Evolutionary conservation across 2,113 vertebrate genomes (phyloP), one percentile per base, ranked within the genome.

Genomic region (Nicator chloris): DNA sequence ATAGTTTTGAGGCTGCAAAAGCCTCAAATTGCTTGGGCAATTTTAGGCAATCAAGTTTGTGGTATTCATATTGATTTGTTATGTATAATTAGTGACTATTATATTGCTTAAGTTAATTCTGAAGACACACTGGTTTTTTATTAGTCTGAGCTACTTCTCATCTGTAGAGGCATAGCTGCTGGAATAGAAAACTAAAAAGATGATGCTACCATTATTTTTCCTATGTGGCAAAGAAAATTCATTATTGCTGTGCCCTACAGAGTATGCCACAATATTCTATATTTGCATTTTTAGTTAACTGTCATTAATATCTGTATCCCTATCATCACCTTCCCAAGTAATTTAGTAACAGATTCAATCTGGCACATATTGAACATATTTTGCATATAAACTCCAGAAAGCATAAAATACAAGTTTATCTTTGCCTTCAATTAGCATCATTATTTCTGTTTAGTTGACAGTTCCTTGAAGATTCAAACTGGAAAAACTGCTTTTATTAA

Each of bases 401-500:
- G 24, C 83, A 91, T 56, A 91, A 95, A 65, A 60, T 59, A 14
- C 22, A 79, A 68, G 33, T 49, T 88, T 85, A 35, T 91, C 22
- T 93, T 80, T 86, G 13, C 42, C 37, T 92, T 95, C 75, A 88
- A 82, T 90, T 90, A 94, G 14, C 33, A 54, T 27, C 7, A 11
- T 65, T 54, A 57, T 93, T 94, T 80, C 40, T 88, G 39, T 80
- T 93, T 82, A 86, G 33, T 35, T 96, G 28, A 79, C 16, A 6
- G 30, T 45, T 90, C 54, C 54, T 77, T 44, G 56, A 94, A 45
- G 28, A 85, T 75, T 90, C 49, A 88, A 81, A 90, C 9, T 37
- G 40, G 91, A 53, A 71, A 64, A 95, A 88, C 49, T 88, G 17
- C n/a, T 84, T 78, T 6, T 86, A 92, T 95, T 95, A 95, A 87